Conservation (phyloP, 2,113 vertebrate species). For the Malurus alboscapulatus region DNA sequence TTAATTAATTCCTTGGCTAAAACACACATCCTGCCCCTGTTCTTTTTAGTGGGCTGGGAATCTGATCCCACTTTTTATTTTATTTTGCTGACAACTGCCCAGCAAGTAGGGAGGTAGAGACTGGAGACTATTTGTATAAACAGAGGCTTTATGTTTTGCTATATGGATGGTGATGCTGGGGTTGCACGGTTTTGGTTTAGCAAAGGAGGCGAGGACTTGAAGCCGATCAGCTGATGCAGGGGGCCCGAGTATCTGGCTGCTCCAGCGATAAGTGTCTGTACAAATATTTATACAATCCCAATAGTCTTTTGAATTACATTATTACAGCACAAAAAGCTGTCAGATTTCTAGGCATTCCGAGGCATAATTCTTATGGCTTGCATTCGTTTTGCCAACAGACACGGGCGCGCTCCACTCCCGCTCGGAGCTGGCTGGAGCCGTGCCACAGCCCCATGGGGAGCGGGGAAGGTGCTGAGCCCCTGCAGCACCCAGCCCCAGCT, state of each 20-base stretch:
- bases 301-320: slow-evolving; percentile 54
- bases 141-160: slow-evolving; percentile 18
- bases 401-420: background rate
- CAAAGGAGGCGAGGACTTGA: background rate
- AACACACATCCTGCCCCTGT: background rate
- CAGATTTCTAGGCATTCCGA: slow-evolving; percentile 42
- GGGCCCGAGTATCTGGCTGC: slow-evolving; percentile 40
- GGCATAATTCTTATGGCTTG: background rate
- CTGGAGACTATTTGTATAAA: background rate
- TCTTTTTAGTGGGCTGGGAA: slow-evolving; percentile 3
- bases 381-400: background rate
- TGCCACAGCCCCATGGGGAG: fast-evolving
- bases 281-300: slow-evolving; percentile 70
- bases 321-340: slow-evolving; percentile 49
- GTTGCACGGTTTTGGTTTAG: background rate
- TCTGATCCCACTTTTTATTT: slow-evolving; percentile 1
- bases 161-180: background rate
- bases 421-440: background rate
- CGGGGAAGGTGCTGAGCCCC: background rate
- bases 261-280: slow-evolving; percentile 63
- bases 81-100: slow-evolving; percentile 3
- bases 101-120: background rate
- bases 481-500: background rate
- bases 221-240: slow-evolving; percentile 3
- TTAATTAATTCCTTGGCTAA: slow-evolving; percentile 20